Percentiles rank a stretch among this genome's conserved stretches.
Evolutionary conservation across 2,888 invertebrate genomes (phyloP).

Genomic region (Linyphia triangularis): DNA sequence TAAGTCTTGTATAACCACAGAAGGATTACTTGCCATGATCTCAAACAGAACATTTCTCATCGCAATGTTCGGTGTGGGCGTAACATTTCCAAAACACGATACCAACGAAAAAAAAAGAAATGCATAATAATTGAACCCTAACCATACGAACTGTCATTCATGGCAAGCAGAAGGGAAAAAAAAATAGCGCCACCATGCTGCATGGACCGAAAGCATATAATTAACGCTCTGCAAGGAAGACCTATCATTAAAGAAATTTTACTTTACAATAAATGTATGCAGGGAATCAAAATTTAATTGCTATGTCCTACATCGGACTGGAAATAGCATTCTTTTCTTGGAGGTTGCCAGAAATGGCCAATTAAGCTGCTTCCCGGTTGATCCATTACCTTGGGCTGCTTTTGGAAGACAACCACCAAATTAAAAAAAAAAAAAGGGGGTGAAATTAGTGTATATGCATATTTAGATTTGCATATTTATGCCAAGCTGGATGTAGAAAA

Average conservation of each 20-base stretch:
- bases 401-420: neutral
- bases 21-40: too few species aligned
- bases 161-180: neutral
- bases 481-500: neutral
- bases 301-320: conserved; percentile 22
- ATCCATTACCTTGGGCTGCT: conserved; percentile 50
- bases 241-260: conserved; percentile 52
- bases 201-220: neutral
- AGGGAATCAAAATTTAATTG: conserved; percentile 41
- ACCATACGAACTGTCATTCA: neutral
- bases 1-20: neutral
- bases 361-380: conserved; percentile 37
- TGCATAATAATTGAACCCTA: neutral
- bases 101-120: neutral
- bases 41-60: neutral
- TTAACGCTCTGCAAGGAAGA: conserved; percentile 1
- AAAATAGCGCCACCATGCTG: neutral
- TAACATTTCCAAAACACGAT: too few species aligned
- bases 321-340: neutral
- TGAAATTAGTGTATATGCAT: neutral
- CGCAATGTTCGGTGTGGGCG: neutral
- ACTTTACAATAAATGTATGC: conserved; percentile 36
- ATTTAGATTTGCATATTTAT: neutral
- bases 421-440: neutral
- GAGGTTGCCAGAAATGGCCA: conserved; percentile 15